Conservation (phyloP, 2,888 invertebrate species). For the Cephus rjabovi region DNA sequence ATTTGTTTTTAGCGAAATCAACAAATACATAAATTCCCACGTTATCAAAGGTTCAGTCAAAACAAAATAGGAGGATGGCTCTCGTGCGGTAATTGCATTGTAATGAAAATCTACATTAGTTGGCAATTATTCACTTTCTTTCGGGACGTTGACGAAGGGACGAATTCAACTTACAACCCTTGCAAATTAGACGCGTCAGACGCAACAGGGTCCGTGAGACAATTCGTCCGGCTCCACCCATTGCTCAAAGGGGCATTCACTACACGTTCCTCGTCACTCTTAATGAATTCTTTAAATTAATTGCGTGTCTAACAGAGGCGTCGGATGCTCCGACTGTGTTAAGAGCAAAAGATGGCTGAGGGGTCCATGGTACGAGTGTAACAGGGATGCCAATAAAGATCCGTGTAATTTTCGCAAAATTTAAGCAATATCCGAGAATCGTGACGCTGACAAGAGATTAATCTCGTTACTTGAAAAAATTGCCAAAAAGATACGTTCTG, state of each 20-base stretch:
- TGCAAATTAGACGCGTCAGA: slow-evolving; percentile 11
- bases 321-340: background rate
- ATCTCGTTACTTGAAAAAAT: background rate
- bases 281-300: slow-evolving; percentile 39
- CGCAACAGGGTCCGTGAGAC: slow-evolving; percentile 6
- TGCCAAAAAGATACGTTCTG: background rate
- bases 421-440: background rate
- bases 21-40: background rate
- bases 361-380: background rate
- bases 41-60: background rate
- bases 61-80: background rate
- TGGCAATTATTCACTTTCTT: background rate
- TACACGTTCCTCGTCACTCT: slow-evolving; percentile 21
- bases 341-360: background rate
- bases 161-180: background rate
- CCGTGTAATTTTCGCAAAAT: background rate
- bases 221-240: slow-evolving; percentile 6
- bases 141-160: background rate
- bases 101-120: background rate
- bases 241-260: slow-evolving; percentile 23
- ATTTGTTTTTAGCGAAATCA: background rate
- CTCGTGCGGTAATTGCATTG: background rate
- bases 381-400: slow-evolving; percentile 1
- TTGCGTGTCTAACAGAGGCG: slow-evolving; percentile 22
- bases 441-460: background rate